Base-by-base conservation (phyloP, 2,797 vertebrate species). In the Harpagifer antarcticus region DNA sequence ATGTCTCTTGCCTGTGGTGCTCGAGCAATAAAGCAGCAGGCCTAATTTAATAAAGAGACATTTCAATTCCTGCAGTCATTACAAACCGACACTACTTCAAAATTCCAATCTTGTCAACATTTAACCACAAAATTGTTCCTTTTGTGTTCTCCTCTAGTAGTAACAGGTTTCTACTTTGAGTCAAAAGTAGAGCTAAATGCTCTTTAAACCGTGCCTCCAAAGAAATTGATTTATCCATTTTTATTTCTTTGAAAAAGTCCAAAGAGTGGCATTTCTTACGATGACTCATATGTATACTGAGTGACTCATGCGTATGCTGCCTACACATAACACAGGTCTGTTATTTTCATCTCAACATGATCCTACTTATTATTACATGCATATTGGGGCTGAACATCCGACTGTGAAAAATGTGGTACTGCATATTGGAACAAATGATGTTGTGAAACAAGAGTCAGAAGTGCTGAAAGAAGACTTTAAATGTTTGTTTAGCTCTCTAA, bases 31-130 rank as follows among this genome's bases (percentile, higher is more conserved):
- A 23, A 37, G 68, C 68, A 2, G 50, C 13, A 33, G 76, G 60
- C 45, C 72, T 70, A 79, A 74, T 90, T 85, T 65, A 87, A 90
- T 86, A 88, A 86, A 89, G 79, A 81, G 79, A 60, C 31, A 70
- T 48, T 61, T 78, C 75, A 83, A 88, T 79, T 70, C 52, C 43
- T 74, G 55, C 56, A 69, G 50, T 80, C 20, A 69, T 85, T 79
- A 79, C 40, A 76, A 54, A 64, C 45, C 45, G 44, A 33, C 42
- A 67, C 67, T 37, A 27, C 49, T 62, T 71, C 4, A 62, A 52
- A 66, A 54, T 74, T 70, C 45, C 17, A 9, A 53, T 50, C 47
- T 54, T 37, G 5, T 11, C 33, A 43, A 47, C 43, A 31, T 56
- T 57, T 67, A 60, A 42, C 16, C 14, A 43, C 12, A 2, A 31